Percentiles rank a stretch among this genome's conserved stretches.
Evolutionary conservation across 2,113 vertebrate species (phyloP).

Genomic region (Nyctereutes procyonoides): DNA sequence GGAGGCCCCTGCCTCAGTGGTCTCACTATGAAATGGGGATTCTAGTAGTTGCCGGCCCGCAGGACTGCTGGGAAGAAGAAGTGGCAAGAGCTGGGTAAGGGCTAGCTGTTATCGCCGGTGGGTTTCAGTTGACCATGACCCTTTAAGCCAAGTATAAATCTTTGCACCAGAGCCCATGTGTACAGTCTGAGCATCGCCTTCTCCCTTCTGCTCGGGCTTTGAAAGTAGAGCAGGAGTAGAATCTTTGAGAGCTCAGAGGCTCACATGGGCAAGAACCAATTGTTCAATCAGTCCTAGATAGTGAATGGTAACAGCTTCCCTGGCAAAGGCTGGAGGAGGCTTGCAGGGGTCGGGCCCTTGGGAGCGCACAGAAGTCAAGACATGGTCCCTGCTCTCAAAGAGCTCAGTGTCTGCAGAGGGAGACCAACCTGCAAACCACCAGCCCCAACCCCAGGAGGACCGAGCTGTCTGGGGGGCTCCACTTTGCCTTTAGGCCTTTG

Average conservation of each 20-base stretch:
- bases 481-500: not conserved
- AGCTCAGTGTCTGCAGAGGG: not conserved
- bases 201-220: not conserved
- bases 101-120: not conserved
- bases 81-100: not conserved
- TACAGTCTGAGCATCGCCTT: not conserved
- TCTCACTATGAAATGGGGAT: not conserved
- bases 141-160: not conserved
- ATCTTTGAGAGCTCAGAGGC: not conserved
- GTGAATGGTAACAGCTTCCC: not conserved
- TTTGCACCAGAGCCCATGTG: not conserved
- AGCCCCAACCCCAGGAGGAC: not conserved
- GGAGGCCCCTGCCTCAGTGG: not conserved
- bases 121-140: not conserved
- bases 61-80: not conserved
- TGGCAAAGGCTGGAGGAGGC: not conserved
- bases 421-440: not conserved
- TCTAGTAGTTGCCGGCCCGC: not conserved
- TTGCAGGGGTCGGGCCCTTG: not conserved
- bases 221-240: not conserved
- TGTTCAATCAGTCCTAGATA: not conserved
- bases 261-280: not conserved
- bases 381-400: too few species aligned
- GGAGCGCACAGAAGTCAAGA: not conserved
- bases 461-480: rapidly evolving